These are phyloP conservation scores for Hemibagrus wyckioides DNA, from an alignment of 2,113 vertebrate species.

Conservation along the genomic window DNA sequence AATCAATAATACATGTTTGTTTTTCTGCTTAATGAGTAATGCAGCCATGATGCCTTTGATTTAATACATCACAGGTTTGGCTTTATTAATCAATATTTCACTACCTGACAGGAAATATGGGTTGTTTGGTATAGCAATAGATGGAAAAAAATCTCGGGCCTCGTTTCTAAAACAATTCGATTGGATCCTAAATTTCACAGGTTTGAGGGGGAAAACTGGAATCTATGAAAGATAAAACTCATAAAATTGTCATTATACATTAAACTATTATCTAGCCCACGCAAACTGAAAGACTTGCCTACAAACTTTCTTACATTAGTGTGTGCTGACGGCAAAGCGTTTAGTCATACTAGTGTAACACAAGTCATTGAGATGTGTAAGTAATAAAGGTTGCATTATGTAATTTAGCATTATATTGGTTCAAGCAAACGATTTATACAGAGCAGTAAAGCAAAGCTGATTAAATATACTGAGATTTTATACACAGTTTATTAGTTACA, in stretches of 20 bases:
- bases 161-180: background rate
- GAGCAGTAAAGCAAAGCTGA: background rate
- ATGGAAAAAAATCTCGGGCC: background rate
- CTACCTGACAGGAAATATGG: background rate
- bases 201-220: background rate
- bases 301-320: background rate
- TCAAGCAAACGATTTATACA: slow-evolving; percentile 3
- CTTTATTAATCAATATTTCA: slow-evolving; percentile 34
- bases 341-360: background rate
- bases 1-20: slow-evolving; percentile 14
- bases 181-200: slow-evolving; percentile 6
- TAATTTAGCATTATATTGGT: background rate
- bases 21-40: slow-evolving; percentile 24
- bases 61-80: slow-evolving; percentile 11
- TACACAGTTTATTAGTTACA: background rate
- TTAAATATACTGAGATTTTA: background rate
- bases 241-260: background rate
- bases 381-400: background rate
- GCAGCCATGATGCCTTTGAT: background rate
- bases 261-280: background rate
- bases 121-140: background rate
- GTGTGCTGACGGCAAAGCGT: background rate
- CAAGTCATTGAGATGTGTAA: background rate
- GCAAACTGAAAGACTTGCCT: background rate
- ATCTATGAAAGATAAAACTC: background rate